Conservation (phyloP, 2,797 vertebrate genomes). For the Molossus molossus region DNA sequence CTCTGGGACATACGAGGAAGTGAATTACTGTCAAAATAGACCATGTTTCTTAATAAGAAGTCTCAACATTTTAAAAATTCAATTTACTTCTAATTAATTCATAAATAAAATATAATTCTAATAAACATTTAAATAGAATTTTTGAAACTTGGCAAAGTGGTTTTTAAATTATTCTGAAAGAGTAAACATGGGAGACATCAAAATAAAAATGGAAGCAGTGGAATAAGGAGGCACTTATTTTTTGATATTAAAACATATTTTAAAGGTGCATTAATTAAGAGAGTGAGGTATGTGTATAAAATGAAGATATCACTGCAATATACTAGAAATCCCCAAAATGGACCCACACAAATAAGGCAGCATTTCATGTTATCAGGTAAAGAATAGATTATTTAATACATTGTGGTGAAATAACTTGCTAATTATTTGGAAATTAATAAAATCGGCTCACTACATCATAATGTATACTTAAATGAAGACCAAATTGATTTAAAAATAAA, state of each 20-base stretch:
- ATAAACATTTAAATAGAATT: slow-evolving; percentile 67
- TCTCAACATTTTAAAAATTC: slow-evolving; percentile 68
- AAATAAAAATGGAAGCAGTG: slow-evolving; percentile 61
- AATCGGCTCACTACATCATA: background rate
- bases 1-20: slow-evolving; percentile 34
- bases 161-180: slow-evolving; percentile 60
- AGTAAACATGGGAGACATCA: slow-evolving; percentile 52
- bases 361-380: background rate
- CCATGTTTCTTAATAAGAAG: slow-evolving; percentile 60
- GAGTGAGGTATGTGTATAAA: background rate
- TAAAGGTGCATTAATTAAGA: slow-evolving; percentile 45
- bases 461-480: slow-evolving; percentile 14
- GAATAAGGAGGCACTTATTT: slow-evolving; percentile 35
- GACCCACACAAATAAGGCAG: background rate
- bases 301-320: background rate
- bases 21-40: slow-evolving; percentile 68
- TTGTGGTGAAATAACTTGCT: background rate
- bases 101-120: slow-evolving; percentile 77
- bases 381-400: background rate
- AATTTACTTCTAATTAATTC: slow-evolving; percentile 77
- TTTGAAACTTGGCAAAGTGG: slow-evolving; percentile 57
- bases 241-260: slow-evolving; percentile 58
- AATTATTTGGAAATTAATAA: slow-evolving; percentile 64
- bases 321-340: background rate
- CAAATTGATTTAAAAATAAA: slow-evolving; percentile 35